phyloP scores from a whole-genome alignment of 2,113 vertebrate species.

The Myodes glareolus region DNA sequence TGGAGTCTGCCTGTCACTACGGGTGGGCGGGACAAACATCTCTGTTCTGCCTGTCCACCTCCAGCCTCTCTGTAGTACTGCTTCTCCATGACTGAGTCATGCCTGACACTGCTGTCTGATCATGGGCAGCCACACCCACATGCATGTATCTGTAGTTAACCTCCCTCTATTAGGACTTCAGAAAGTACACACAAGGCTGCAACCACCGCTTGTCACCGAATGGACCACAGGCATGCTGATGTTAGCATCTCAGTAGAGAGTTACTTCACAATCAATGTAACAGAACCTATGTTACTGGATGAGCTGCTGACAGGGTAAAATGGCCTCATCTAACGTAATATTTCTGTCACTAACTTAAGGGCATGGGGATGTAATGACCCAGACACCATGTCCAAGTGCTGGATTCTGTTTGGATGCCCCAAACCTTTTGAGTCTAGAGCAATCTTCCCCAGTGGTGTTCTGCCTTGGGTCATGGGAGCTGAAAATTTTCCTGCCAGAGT shows the following conservation, averaged over 20 bases:
- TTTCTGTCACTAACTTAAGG: not conserved
- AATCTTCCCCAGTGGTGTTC: not conserved
- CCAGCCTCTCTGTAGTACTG: not conserved
- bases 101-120: not conserved
- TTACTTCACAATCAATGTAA: not conserved
- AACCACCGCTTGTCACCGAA: fast-evolving
- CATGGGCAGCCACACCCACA: fast-evolving
- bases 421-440: not conserved
- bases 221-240: not conserved
- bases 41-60: fast-evolving
- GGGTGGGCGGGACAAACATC: not conserved
- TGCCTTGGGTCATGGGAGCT: not conserved
- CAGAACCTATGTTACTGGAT: too few relatives aligned
- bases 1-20: not conserved
- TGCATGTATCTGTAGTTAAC: fast-evolving
- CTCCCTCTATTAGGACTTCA: too few relatives aligned
- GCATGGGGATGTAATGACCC: too few relatives aligned
- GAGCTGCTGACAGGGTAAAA: not conserved
- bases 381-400: not conserved
- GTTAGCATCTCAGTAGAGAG: not conserved
- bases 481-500: not conserved
- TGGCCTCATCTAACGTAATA: not conserved
- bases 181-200: not conserved
- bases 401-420: not conserved
- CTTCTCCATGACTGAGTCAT: not conserved